Evolutionary conservation across 2,113 vertebrate genomes (phyloP), one percentile per base, ranked within the genome.

Genomic region (Scatophagus argus): DNA sequence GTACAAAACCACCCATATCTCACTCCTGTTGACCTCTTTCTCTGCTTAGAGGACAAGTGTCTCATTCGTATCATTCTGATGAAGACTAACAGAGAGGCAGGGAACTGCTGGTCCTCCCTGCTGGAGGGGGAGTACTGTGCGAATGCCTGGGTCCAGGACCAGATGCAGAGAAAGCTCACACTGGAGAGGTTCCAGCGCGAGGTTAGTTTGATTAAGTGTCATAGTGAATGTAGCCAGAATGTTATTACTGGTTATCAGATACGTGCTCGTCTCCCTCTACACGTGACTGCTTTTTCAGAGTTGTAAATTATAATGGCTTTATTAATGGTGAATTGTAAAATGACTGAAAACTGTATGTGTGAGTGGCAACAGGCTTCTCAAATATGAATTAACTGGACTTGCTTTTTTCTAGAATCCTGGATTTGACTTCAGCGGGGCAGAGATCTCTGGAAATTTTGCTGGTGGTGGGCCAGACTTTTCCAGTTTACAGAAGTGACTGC

Each of bases 401-500:
- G 23, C 7, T 55, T 21, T 58, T 56, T 73, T 82, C 61, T 91
- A 99, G 98, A 99, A 99, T 83, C 97, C 98, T 91, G 98, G 97
- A 78, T 99, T 99, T 95, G 98, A 99, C 93, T 99, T 99, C 94
- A 99, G 97, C 0, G 97, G 97, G 12, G 98, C 98, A 91, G 97
- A 99, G 93, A 98, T 99, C 80, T 98, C 97, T 84, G 98, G 98
- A 81, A 99, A 99, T 83, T 99, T 98, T 89, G 95, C 93, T 55
- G 96, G 97, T 55, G 97, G 98, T 34, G 98, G 98, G 88, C 98
- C 98, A 9, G 98, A 99, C 87, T 99, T 99, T 73, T 98, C 97
- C 67, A 96, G 86, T 83, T 94, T 98, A 91, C 95, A 96, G 77
- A 94, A 94, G 69, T 94, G 81, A 93, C 39, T 0, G 0, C 12